Conservation (phyloP, 1,140 invertebrate species). For the Trichonephila clavipes region DNA sequence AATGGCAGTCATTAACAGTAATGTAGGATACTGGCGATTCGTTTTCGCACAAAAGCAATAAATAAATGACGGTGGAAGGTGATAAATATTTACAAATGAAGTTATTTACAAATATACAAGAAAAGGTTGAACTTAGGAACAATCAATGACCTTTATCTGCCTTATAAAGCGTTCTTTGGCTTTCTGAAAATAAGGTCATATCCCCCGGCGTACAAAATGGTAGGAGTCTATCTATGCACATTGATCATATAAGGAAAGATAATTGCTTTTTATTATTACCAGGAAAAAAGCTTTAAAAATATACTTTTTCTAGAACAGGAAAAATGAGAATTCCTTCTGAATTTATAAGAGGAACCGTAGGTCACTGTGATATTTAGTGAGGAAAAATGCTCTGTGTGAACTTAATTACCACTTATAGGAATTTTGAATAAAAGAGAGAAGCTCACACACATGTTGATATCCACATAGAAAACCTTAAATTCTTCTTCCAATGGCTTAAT, state of each 20-base stretch:
- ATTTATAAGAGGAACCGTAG: background rate
- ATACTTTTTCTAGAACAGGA: constrained; percentile 5
- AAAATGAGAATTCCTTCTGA: background rate
- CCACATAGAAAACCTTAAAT: too few relatives aligned
- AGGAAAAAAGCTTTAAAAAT: background rate
- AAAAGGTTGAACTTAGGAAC: background rate
- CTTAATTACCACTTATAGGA: too few relatives aligned
- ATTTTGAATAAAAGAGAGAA: too few relatives aligned
- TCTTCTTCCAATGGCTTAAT: too few relatives aligned
- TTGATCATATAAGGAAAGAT: background rate
- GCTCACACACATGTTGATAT: too few relatives aligned
- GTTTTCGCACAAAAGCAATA: background rate
- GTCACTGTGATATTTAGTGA: too few relatives aligned
- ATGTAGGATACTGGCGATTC: background rate
- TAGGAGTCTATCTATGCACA: background rate
- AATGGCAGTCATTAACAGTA: background rate
- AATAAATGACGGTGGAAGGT: background rate
- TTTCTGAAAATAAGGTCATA: background rate
- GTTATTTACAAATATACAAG: background rate
- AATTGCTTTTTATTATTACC: background rate
- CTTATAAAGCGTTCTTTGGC: background rate
- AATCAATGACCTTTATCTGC: background rate
- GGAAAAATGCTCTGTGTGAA: too few relatives aligned
- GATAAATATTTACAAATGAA: constrained; percentile 4
- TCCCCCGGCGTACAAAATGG: background rate